Evolutionary conservation across 2,113 vertebrate genomes (phyloP).

Genomic region (Etheostoma cragini): DNA sequence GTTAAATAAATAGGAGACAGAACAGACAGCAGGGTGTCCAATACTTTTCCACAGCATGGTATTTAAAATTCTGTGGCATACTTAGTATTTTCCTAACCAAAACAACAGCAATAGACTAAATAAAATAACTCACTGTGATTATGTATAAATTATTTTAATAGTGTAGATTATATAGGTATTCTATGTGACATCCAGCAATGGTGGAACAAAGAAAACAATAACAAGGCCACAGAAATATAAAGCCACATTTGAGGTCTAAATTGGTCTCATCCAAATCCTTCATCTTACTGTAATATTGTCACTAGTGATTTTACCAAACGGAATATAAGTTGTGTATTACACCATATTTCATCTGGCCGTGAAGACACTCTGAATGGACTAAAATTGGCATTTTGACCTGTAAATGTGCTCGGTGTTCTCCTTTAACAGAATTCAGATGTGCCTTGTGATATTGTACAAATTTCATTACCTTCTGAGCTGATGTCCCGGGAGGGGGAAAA

Average conservation of each 20-base stretch:
- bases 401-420: background rate
- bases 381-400: conserved; percentile 10
- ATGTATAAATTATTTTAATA: conserved; percentile 1
- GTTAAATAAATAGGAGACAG: background rate
- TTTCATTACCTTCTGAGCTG: background rate
- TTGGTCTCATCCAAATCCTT: background rate
- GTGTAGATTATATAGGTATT: background rate
- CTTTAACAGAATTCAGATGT: conserved; percentile 5
- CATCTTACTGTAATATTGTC: conserved; percentile 8
- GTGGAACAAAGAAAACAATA: background rate
- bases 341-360: conserved; percentile 19
- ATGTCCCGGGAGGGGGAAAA: background rate
- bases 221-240: background rate
- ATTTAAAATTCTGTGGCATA: background rate
- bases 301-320: conserved; percentile 41
- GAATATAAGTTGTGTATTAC: conserved; percentile 25
- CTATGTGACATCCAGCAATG: background rate
- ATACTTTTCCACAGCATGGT: background rate
- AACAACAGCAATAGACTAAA: background rate
- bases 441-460: background rate
- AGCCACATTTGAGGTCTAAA: conserved; percentile 1
- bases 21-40: background rate
- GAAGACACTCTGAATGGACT: conserved; percentile 14
- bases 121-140: conserved; percentile 13
- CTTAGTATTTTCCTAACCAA: background rate